A percentile compares a stretch with the other conserved stretches of the same genome.
phyloP scores from a whole-genome alignment of 2,797 vertebrate genomes.

The Lacerta agilis region DNA sequence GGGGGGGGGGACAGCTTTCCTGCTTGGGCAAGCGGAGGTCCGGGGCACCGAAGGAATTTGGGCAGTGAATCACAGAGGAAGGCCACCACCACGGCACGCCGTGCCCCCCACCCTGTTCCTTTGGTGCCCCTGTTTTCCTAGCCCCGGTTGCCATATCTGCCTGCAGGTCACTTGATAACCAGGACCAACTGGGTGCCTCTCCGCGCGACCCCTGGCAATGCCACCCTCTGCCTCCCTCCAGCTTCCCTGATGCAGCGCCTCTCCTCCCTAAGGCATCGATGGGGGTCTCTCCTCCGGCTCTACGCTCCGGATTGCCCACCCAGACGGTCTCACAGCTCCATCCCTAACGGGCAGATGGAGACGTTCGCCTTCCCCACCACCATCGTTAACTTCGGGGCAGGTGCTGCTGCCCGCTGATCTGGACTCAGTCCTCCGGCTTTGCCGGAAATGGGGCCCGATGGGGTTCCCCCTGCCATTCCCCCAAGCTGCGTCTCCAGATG shows the following conservation, averaged over 20 bases:
- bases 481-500: not conserved
- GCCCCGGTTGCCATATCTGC: not conserved
- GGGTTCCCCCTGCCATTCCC: conserved; percentile 7
- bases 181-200: not conserved
- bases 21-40: not conserved
- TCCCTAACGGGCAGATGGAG: not conserved
- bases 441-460: conserved; percentile 22
- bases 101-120: not conserved
- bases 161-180: no score
- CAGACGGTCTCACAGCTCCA: not conserved
- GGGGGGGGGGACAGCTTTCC: not conserved
- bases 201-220: not conserved
- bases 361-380: no score
- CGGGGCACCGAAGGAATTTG: not conserved
- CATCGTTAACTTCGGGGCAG: not conserved
- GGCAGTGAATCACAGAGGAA: not conserved
- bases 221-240: no score
- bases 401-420: no score
- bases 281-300: not conserved
- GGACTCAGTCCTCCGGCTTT: not conserved
- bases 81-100: not conserved
- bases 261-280: no score
- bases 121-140: not conserved
- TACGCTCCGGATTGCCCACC: not conserved
- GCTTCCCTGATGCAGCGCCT: no score